Conservation (phyloP, 2,888 invertebrate species). For the Lampropteryx suffumata region DNA sequence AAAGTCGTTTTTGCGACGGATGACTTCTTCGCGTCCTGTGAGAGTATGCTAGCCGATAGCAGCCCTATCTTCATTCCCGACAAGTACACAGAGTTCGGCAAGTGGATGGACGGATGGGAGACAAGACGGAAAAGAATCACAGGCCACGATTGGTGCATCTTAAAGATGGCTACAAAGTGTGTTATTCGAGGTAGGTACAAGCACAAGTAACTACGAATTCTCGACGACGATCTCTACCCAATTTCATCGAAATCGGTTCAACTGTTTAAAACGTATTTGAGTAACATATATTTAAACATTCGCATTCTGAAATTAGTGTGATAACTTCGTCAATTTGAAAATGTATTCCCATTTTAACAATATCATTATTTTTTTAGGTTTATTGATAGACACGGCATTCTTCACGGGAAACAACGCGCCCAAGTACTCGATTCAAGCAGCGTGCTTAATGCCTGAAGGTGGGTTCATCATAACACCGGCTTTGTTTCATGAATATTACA, state of each 20-base stretch:
- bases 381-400: slow-evolving; percentile 83
- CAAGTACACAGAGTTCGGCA: slow-evolving; percentile 84
- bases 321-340: too few species aligned
- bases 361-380: slow-evolving; percentile 52
- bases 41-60: slow-evolving; percentile 79
- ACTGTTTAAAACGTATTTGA: too few species aligned
- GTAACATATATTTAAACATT: too few species aligned
- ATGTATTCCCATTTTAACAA: not conserved
- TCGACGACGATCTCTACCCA: too few species aligned
- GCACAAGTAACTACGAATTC: too few species aligned
- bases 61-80: slow-evolving; percentile 82
- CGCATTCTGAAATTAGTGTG: too few species aligned
- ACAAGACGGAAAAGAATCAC: slow-evolving; percentile 82
- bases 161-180: slow-evolving; percentile 81
- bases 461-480: slow-evolving; percentile 23
- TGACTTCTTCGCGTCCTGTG: slow-evolving; percentile 85
- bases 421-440: slow-evolving; percentile 84
- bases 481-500: slow-evolving; percentile 3
- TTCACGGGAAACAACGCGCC: slow-evolving; percentile 86
- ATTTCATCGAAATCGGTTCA: too few species aligned
- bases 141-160: slow-evolving; percentile 85
- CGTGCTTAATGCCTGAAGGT: slow-evolving; percentile 78
- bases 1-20: slow-evolving; percentile 84
- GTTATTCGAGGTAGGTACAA: slow-evolving; percentile 68
- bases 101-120: slow-evolving; percentile 89